These are phyloP conservation scores for Himalopsyche phryganea DNA, from an alignment of 1,140 invertebrate species.

Conservation along the genomic window DNA sequence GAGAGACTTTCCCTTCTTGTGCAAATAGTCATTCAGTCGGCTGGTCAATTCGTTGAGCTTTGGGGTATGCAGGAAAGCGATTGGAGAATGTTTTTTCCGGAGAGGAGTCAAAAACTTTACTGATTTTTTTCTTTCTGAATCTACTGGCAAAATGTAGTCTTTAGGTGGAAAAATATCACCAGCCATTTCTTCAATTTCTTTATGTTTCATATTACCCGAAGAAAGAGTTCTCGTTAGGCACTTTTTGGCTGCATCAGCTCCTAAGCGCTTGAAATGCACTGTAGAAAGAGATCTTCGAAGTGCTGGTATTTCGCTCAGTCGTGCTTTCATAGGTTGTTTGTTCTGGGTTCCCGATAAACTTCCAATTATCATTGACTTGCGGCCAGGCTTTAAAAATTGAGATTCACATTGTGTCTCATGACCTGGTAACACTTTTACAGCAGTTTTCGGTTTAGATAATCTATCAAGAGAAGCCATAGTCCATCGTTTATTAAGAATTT, in stretches of 20 bases:
- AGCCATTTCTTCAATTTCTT: conserved; percentile 43
- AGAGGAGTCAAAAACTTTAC: conserved; percentile 45
- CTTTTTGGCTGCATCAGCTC: conserved; percentile 41
- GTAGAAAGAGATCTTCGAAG: conserved; percentile 45
- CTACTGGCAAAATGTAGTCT: conserved; percentile 37
- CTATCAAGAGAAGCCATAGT: conserved; percentile 19
- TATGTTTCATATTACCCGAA: conserved; percentile 43
- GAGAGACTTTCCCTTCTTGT: conserved; percentile 48
- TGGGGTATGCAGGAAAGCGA: conserved; percentile 38
- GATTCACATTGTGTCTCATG: not conserved
- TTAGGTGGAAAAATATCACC: conserved; percentile 32
- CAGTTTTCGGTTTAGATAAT: conserved; percentile 19
- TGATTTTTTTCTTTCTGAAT: conserved; percentile 45
- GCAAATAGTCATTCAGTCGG: conserved; percentile 50
- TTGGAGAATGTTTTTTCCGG: conserved; percentile 37
- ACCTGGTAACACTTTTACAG: not conserved
- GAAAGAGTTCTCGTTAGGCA: conserved; percentile 48
- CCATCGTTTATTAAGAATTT: conserved; percentile 17
- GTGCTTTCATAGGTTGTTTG: not conserved
- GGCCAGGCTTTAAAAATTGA: conserved; percentile 2
- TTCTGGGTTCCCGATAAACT: not conserved
- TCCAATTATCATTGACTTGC: not conserved
- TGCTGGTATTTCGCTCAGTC: conserved; percentile 5
- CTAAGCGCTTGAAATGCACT: conserved; percentile 47
- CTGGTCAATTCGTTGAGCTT: conserved; percentile 43